Conservation (phyloP, 92 coral and sea anemone genomes). For the Actinernus sp. region DNA sequence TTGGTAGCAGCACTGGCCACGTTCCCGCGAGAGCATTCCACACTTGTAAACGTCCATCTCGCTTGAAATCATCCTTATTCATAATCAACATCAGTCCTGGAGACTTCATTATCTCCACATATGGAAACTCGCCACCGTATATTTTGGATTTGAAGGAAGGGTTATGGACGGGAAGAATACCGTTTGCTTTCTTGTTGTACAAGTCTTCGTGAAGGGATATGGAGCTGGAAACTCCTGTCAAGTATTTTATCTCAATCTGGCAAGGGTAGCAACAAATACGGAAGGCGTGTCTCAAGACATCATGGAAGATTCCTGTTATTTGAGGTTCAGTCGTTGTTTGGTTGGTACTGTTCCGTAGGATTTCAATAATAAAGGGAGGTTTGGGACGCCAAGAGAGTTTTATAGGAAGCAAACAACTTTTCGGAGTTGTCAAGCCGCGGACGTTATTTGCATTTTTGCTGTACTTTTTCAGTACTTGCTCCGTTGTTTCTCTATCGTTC, state of each 20-base stretch:
- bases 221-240: background rate
- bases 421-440: background rate
- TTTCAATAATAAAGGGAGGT: slow-evolving; percentile 5
- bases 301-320: slow-evolving; percentile 1
- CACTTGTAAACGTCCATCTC: background rate
- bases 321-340: background rate
- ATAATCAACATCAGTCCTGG: slow-evolving; percentile 8
- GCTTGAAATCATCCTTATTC: background rate
- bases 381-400: background rate
- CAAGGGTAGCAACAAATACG: slow-evolving; percentile 7
- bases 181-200: slow-evolving; percentile 5
- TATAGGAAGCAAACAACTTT: no score
- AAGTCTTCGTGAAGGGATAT: background rate
- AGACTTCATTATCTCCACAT: background rate
- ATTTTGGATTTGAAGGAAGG: background rate
- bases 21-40: slow-evolving; percentile 19
- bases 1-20: slow-evolving; percentile 9
- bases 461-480: background rate
- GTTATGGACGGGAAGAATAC: slow-evolving; percentile 2
- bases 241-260: background rate
- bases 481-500: background rate
- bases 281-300: slow-evolving; percentile 2
- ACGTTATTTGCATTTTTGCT: background rate
- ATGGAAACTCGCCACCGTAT: slow-evolving; percentile 5
- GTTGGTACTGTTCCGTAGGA: background rate